phyloP scores from a whole-genome alignment of 2,888 invertebrate species.

The Polylopha cassiicola region DNA sequence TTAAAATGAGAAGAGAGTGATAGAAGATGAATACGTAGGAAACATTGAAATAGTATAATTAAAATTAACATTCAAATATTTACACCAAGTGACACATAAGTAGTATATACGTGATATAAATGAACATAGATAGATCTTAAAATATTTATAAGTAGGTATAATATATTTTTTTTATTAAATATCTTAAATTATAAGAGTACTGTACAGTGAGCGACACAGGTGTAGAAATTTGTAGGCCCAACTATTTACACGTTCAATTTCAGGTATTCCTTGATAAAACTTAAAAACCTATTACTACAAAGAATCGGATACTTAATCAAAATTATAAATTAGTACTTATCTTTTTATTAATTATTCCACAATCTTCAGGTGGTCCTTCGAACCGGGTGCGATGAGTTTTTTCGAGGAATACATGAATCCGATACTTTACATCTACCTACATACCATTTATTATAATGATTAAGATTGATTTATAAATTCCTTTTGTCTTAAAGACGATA shows the following conservation, averaged over 20 bases:
- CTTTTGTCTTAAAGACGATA: conserved; percentile 51
- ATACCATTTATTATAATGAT: conserved; percentile 13
- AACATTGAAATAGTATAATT: conserved; percentile 27
- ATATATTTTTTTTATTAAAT: conserved; percentile 13
- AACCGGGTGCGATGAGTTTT: conserved; percentile 25
- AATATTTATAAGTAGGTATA: conserved; percentile 14
- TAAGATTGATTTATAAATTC: conserved; percentile 45
- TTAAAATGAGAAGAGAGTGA: conserved; percentile 27
- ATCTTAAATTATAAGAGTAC: conserved; percentile 20
- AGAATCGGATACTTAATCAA: too few species aligned
- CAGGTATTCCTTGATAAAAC: conserved; percentile 34
- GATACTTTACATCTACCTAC: conserved; percentile 8
- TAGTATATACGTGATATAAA: conserved; percentile 16
- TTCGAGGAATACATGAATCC: conserved; percentile 24
- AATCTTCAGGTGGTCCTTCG: conserved; percentile 11
- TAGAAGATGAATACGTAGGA: conserved; percentile 27
- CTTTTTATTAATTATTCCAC: too few species aligned
- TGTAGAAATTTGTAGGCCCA: conserved; percentile 58
- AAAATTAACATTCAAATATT: conserved; percentile 25
- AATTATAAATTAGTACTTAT: too few species aligned
- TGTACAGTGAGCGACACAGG: conserved; percentile 68
- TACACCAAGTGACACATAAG: conserved; percentile 25
- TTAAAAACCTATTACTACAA: too few species aligned
- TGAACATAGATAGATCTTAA: conserved; percentile 16
- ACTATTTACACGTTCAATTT: conserved; percentile 54